These are phyloP conservation scores for Chymomyza procnemis DNA, from an alignment of 2,888 invertebrate species.

Conservation along the genomic window DNA sequence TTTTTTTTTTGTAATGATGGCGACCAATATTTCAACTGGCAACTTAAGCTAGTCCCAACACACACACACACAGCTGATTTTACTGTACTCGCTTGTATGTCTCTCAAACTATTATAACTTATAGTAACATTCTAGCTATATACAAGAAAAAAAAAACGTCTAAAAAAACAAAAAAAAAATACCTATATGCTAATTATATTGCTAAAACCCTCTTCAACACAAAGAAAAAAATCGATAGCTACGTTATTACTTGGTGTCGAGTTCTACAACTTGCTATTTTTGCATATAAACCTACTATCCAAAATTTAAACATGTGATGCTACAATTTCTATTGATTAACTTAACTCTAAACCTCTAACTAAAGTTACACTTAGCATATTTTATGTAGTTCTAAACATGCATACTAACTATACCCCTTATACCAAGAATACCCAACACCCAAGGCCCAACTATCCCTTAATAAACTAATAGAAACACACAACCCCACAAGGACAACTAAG, in stretches of 20 bases:
- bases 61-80: neutral
- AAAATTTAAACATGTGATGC: neutral
- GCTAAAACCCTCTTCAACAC: neutral
- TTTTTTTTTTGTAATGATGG: neutral
- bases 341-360: neutral
- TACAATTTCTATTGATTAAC: neutral
- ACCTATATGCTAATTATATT: neutral
- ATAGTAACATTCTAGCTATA: neutral
- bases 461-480: too few species aligned
- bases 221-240: neutral
- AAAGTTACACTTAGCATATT: neutral
- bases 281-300: neutral
- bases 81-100: neutral
- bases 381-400: neutral
- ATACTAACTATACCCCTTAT: constrained; percentile 6
- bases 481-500: constrained; percentile 2
- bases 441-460: too few species aligned
- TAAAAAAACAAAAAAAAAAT: too few species aligned
- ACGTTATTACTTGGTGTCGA: neutral
- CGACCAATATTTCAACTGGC: neutral
- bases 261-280: too few species aligned
- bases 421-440: neutral
- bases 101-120: neutral
- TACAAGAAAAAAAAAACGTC: too few species aligned
- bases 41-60: too few species aligned